A percentile compares a stretch with the other conserved stretches of the same genome.
Evolutionary conservation across 1,140 invertebrate species (phyloP).

Genomic region (Drosophila ambigua): DNA sequence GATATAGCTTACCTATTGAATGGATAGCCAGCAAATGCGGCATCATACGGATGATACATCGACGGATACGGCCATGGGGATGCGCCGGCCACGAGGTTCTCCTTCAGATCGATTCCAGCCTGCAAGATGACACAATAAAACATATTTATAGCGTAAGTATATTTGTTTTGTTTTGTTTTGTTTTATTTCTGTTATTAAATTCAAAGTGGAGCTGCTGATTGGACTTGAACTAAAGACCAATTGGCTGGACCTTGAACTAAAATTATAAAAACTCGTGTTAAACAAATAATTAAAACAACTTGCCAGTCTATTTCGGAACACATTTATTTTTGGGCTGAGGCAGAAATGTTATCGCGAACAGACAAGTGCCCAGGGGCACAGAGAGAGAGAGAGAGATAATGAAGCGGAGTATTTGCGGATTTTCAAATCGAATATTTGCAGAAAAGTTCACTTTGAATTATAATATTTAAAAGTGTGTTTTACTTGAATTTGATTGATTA

Average conservation of each 20-base stretch:
- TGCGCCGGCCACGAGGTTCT: slow-evolving; percentile 92
- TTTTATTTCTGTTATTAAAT: slow-evolving; percentile 17
- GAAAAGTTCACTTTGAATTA: too few species aligned
- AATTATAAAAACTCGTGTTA: slow-evolving; percentile 81
- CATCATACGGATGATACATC: slow-evolving; percentile 95
- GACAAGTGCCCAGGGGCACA: neutral
- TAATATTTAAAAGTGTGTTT: neutral
- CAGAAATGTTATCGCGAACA: slow-evolving; percentile 37
- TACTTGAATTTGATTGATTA: neutral
- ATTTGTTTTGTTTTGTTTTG: slow-evolving; percentile 15
- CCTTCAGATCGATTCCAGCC: slow-evolving; percentile 92
- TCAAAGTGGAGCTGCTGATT: slow-evolving; percentile 20
- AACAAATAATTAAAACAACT: slow-evolving; percentile 80
- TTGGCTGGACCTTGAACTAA: slow-evolving; percentile 72
- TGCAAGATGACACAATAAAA: slow-evolving; percentile 44
- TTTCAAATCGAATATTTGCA: neutral
- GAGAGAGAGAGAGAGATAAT: neutral
- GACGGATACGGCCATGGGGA: slow-evolving; percentile 94
- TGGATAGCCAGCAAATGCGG: slow-evolving; percentile 94
- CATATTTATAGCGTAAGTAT: neutral
- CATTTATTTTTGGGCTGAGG: slow-evolving; percentile 12
- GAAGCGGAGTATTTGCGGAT: neutral
- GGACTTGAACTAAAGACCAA: slow-evolving; percentile 40
- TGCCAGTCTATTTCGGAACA: slow-evolving; percentile 36
- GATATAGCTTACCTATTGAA: slow-evolving; percentile 92